These are phyloP conservation scores for Myopa testacea DNA, from an alignment of 2,888 invertebrate genomes.

Conservation along the genomic window DNA sequence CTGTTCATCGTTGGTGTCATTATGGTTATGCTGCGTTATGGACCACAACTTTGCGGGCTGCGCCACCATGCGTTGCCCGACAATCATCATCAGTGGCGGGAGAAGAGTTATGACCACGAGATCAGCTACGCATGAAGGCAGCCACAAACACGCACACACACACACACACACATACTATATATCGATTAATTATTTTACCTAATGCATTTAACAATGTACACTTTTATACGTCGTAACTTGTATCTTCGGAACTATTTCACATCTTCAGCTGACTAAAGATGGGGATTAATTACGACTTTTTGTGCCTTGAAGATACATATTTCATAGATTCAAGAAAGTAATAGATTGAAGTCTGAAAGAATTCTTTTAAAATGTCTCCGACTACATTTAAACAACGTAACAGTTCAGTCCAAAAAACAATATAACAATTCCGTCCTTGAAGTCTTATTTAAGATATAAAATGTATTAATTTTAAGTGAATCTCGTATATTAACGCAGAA, in stretches of 20 bases:
- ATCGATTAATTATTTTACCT: constrained; percentile 12
- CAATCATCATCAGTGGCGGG: constrained; percentile 76
- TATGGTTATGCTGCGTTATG: constrained; percentile 80
- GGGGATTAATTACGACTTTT: not conserved
- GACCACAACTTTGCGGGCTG: constrained; percentile 77
- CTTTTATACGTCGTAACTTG: no score
- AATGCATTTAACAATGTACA: not conserved
- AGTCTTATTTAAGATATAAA: not conserved
- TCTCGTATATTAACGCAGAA: not conserved
- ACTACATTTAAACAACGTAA: not conserved
- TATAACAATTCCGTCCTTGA: constrained; percentile 31
- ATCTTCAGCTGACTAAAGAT: no score
- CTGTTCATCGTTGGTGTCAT: constrained; percentile 81
- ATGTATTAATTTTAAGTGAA: not conserved
- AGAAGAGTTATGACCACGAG: constrained; percentile 67
- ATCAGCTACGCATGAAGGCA: constrained; percentile 63
- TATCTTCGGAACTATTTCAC: no score
- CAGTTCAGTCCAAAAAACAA: not conserved
- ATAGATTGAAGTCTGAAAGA: not conserved
- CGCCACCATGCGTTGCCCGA: constrained; percentile 77
- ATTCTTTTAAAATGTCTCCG: not conserved
- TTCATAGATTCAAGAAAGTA: no score
- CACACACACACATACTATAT: not conserved
- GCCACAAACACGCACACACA: constrained; percentile 1
- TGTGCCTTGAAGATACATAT: constrained; percentile 15